phyloP scores from a whole-genome alignment of 2,113 vertebrate genomes.

The Gorsachius goisagi region DNA sequence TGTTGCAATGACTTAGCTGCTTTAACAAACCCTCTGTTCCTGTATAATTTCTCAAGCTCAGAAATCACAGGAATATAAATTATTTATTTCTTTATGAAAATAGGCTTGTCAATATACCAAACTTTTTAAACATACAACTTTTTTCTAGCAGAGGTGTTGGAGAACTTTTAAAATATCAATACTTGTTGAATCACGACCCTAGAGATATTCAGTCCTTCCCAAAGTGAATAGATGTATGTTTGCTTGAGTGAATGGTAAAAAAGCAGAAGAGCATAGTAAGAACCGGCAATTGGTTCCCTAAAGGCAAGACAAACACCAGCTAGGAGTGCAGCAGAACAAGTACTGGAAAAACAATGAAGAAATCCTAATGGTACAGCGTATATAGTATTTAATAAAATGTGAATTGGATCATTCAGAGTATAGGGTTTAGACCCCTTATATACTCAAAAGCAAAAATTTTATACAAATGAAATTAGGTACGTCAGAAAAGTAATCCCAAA shows the following conservation, averaged over 20 bases:
- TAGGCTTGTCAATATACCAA: neutral
- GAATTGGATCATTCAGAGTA: neutral
- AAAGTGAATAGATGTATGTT: neutral
- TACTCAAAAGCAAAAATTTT: neutral
- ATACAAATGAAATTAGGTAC: neutral
- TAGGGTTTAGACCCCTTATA: neutral
- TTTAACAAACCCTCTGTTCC: neutral
- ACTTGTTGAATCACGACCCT: neutral
- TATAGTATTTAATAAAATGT: neutral
- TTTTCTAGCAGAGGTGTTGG: neutral
- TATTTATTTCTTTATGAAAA: neutral
- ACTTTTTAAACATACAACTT: neutral
- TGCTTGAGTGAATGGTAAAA: neutral
- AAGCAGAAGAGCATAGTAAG: neutral
- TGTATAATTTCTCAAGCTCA: neutral
- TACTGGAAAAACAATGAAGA: neutral
- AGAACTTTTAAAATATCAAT: neutral
- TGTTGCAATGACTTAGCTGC: neutral
- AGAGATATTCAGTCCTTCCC: neutral
- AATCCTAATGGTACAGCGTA: fast-evolving
- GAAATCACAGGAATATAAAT: neutral
- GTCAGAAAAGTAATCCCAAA: neutral
- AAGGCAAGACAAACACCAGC: neutral
- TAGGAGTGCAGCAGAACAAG: neutral
- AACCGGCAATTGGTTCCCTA: neutral